Percentiles rank a stretch among this genome's conserved stretches.
Conservation (phyloP, 1,140 invertebrate species). For the Ephestia elutella region DNA sequence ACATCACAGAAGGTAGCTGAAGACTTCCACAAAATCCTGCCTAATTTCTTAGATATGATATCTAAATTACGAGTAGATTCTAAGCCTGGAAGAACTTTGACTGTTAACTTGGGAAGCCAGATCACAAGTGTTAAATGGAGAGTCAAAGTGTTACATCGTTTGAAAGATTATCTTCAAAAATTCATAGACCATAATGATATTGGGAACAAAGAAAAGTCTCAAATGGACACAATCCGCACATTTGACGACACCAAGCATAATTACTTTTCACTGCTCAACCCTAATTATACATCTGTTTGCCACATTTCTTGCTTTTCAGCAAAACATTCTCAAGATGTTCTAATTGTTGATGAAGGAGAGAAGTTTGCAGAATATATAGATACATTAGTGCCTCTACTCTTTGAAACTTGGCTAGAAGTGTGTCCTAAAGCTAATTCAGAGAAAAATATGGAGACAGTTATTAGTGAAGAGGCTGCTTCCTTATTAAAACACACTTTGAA, state of each 20-base stretch:
- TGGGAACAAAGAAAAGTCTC: slow-evolving; percentile 18
- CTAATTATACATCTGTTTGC: slow-evolving; percentile 41
- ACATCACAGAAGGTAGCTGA: slow-evolving; percentile 77
- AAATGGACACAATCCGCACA: slow-evolving; percentile 19
- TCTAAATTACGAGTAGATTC: slow-evolving; percentile 79
- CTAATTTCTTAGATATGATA: slow-evolving; percentile 87
- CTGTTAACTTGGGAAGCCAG: slow-evolving; percentile 78
- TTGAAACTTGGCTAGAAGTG: slow-evolving; percentile 84
- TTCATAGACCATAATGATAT: slow-evolving; percentile 46
- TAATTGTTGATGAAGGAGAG: slow-evolving; percentile 52
- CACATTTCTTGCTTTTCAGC: slow-evolving; percentile 50
- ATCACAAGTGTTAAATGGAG: slow-evolving; percentile 83
- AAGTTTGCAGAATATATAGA: slow-evolving; percentile 75
- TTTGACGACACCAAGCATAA: slow-evolving; percentile 38
- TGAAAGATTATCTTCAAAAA: slow-evolving; percentile 76
- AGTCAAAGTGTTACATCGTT: slow-evolving; percentile 80
- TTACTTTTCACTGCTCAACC: slow-evolving; percentile 44
- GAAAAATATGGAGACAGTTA: slow-evolving; percentile 55
- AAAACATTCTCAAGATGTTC: slow-evolving; percentile 37
- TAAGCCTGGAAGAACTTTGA: slow-evolving; percentile 77
- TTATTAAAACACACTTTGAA: slow-evolving; percentile 75
- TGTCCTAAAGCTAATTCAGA: slow-evolving; percentile 63
- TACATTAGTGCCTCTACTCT: slow-evolving; percentile 80
- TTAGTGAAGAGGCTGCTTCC: slow-evolving; percentile 74
- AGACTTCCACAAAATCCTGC: slow-evolving; percentile 80